phyloP scores from a whole-genome alignment of 2,113 vertebrate genomes.

The Protomyctophum bolini region DNA sequence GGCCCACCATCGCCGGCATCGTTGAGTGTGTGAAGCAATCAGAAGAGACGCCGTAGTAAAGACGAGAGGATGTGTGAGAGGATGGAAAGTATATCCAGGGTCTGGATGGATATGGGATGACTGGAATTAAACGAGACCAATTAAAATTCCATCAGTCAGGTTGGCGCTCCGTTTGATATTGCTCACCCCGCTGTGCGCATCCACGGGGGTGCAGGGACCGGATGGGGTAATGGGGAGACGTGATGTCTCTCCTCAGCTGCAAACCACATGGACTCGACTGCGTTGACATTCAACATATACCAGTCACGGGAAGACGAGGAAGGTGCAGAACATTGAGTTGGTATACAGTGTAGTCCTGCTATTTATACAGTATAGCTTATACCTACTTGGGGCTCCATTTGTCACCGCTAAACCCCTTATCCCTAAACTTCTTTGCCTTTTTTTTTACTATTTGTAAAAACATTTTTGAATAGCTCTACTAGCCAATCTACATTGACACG shows the following conservation, averaged over 20 bases:
- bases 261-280: not conserved
- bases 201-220: not conserved
- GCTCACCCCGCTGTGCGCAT: not conserved
- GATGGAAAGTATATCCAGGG: not conserved
- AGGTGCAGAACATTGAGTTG: not conserved
- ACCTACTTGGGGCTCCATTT: no score
- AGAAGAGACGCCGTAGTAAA: not conserved
- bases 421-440: no score
- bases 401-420: no score
- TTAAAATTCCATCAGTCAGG: slow-evolving; percentile 19
- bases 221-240: not conserved
- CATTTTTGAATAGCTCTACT: no score
- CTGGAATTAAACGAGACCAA: slow-evolving; percentile 11
- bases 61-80: not conserved
- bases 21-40: slow-evolving; percentile 5
- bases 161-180: not conserved
- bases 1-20: slow-evolving; percentile 4
- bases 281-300: not conserved
- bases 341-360: not conserved
- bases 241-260: not conserved
- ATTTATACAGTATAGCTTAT: no score
- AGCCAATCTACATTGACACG: no score
- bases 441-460: no score
- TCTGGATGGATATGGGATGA: not conserved
- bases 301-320: not conserved